Evolutionary conservation across 2,113 vertebrate species (phyloP), one percentile per base, ranked within the genome.

Genomic region (Forbesichthys papilliferus): DNA sequence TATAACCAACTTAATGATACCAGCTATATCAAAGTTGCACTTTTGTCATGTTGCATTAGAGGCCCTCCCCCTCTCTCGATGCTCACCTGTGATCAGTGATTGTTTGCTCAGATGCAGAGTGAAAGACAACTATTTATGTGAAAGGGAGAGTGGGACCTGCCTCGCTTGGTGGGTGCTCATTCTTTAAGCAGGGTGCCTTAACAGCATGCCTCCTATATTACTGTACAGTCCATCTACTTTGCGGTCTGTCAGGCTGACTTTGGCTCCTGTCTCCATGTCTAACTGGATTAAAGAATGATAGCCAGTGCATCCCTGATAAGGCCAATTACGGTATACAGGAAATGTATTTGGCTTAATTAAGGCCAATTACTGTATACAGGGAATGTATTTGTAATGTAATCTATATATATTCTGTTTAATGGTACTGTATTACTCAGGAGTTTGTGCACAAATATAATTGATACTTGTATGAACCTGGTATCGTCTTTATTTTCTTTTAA

Each of bases 11-110:
- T 62, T 84, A 86, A 88, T 68, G 69, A 76, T 78, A 84, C 71
- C 80, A 78, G 71, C 71, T 36, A 77, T 92, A 90, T 93, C 90
- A 92, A 91, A 93, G 90, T 87, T 81, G 74, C 77, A 88, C 86
- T 92, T 87, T 89, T 91, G 90, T 91, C 91, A 88, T 83, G 87
- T 88, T 82, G 83, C 79, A 88, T 91, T 90, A 91, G 71, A 60
- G 60, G 65, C 79, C 78, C 81, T 85, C 77, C 82, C 76, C 75
- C 79, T 70, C 84, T 73, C 86, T 85, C 78, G 70, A 77, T 81
- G 81, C 81, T 81, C 85, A 84, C 80, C 82, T 85, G 79, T 90
- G 86, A 92, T 92, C 89, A 91, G 77, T 65, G 52, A 86, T 77
- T 90, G 91, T 90, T 91, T 90, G 83, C 79, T 12, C 65, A 76